Evolutionary conservation across 2,797 vertebrate genomes (phyloP).

Genomic region (Spinibarbus caldwelli): DNA sequence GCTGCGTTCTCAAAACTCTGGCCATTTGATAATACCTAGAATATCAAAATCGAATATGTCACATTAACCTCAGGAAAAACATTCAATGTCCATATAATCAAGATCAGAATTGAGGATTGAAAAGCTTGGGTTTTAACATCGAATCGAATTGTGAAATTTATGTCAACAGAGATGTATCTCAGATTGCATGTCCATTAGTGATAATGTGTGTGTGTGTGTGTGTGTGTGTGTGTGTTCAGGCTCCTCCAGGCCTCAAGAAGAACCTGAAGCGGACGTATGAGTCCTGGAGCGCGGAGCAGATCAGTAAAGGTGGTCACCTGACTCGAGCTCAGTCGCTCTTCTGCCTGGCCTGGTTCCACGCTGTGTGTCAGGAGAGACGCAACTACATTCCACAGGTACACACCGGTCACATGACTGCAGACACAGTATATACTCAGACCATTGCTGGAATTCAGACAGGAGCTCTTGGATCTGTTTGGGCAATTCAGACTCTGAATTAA

Average conservation of each 20-base stretch:
- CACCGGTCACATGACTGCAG: constrained; percentile 12
- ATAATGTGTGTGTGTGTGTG: constrained; percentile 9
- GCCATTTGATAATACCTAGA: too few relatives aligned
- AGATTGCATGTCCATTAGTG: not conserved
- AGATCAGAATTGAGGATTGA: too few relatives aligned
- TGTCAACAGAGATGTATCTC: not conserved
- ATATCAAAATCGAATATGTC: too few relatives aligned
- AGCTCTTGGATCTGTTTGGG: constrained; percentile 16
- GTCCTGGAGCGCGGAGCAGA: constrained; percentile 93
- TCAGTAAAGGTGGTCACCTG: constrained; percentile 86
- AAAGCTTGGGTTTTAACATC: too few relatives aligned
- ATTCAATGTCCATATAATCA: too few relatives aligned
- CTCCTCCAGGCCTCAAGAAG: constrained; percentile 96
- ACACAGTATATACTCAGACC: constrained; percentile 31
- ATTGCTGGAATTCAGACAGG: not conserved
- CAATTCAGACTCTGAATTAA: constrained; percentile 4
- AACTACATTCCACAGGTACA: constrained; percentile 96
- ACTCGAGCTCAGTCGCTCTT: constrained; percentile 90
- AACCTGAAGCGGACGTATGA: constrained; percentile 95
- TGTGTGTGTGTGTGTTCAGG: constrained; percentile 73
- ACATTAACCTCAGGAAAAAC: too few relatives aligned
- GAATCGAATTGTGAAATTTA: too few relatives aligned
- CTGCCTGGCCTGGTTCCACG: constrained; percentile 97
- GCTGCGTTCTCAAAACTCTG: too few relatives aligned
- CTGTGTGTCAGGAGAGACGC: constrained; percentile 95